These are phyloP conservation scores for Chloroceryle inda DNA, from an alignment of 2,797 vertebrate genomes.

Conservation along the genomic window DNA sequence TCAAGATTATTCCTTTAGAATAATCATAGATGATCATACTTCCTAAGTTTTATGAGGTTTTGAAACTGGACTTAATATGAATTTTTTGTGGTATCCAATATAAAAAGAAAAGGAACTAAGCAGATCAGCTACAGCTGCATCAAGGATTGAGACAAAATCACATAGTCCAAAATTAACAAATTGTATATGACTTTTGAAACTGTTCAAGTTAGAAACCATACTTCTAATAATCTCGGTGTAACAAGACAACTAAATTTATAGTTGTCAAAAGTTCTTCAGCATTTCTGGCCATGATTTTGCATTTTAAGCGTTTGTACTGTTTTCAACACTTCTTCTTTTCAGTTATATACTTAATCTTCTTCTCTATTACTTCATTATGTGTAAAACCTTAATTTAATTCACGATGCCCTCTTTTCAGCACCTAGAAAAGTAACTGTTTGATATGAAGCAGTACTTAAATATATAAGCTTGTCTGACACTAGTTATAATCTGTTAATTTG, in stretches of 20 bases:
- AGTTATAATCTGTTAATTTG: conserved; percentile 30
- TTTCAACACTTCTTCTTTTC: background rate
- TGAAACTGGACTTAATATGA: background rate
- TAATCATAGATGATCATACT: background rate
- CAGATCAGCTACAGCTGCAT: background rate
- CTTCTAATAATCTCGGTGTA: background rate
- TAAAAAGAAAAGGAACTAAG: background rate
- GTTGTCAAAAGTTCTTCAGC: background rate
- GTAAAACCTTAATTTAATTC: background rate
- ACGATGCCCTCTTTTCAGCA: background rate
- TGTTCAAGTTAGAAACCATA: background rate
- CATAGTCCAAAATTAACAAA: background rate
- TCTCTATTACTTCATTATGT: background rate
- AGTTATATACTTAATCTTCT: background rate
- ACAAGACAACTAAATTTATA: background rate
- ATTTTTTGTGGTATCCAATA: background rate
- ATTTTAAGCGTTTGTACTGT: background rate
- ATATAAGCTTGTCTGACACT: background rate
- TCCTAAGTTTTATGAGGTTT: background rate
- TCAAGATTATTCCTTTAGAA: background rate
- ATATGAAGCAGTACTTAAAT: background rate
- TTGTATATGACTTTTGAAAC: background rate
- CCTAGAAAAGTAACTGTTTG: background rate
- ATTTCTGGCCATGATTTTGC: background rate
- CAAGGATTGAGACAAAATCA: background rate